phyloP scores from a whole-genome alignment of 2,113 vertebrate species.

The Erythrocebus patas region DNA sequence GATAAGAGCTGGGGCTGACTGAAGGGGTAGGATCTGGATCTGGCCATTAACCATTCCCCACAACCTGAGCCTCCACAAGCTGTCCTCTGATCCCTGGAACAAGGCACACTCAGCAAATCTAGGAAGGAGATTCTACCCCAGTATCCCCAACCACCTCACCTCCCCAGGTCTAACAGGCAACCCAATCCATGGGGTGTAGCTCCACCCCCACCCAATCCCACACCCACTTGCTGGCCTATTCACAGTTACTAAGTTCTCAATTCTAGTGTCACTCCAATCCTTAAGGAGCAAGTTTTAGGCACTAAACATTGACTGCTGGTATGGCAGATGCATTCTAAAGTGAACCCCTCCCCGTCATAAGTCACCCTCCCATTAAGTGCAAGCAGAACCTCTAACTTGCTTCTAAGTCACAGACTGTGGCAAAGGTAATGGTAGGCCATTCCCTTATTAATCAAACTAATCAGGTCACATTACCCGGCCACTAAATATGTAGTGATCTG shows the following conservation, averaged over 20 bases:
- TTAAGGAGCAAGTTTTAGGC: not conserved
- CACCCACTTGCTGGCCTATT: not conserved
- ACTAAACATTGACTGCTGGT: not conserved
- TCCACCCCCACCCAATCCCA: no score
- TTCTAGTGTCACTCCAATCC: not conserved
- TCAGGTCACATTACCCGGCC: not conserved
- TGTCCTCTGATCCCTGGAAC: not conserved
- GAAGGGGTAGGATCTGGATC: not conserved
- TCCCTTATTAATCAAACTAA: not conserved
- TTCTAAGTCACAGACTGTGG: not conserved
- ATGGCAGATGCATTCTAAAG: not conserved
- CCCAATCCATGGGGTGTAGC: not conserved
- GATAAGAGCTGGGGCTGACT: not conserved
- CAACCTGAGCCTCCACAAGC: not conserved
- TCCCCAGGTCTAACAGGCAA: not conserved
- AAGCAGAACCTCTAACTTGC: not conserved
- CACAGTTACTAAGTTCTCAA: not conserved
- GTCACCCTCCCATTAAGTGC: not conserved
- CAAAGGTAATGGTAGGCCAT: not conserved
- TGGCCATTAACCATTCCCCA: not conserved
- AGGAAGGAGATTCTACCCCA: not conserved
- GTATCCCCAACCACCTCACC: rapidly evolving
- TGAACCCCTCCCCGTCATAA: not conserved
- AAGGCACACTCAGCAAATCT: not conserved
- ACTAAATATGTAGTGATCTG: not conserved